Conservation (phyloP, 2,113 vertebrate genomes). For the Ailurus styani region DNA sequence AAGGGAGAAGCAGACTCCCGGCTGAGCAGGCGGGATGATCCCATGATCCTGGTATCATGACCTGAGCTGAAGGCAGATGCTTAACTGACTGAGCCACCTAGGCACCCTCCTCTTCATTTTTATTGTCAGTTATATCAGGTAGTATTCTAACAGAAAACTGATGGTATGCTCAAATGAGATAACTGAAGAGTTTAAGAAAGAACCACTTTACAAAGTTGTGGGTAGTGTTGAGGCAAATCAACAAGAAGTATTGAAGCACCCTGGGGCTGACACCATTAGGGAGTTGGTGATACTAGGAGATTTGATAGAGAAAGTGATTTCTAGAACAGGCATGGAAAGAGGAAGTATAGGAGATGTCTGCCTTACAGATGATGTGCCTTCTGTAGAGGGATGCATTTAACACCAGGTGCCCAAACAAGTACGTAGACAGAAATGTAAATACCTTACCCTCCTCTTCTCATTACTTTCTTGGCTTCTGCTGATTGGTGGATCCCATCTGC, state of each 20-base stretch:
- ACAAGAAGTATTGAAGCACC: not conserved
- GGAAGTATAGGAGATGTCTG: not conserved
- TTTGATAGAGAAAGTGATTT: not conserved
- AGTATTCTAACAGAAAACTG: not conserved
- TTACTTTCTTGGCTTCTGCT: not conserved
- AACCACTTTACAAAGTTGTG: not conserved
- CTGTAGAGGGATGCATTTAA: not conserved
- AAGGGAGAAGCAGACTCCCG: too few species aligned
- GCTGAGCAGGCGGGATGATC: not conserved
- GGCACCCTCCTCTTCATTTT: not conserved
- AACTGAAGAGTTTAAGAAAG: not conserved
- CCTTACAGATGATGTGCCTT: not conserved
- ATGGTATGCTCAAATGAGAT: not conserved
- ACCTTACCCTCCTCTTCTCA: not conserved
- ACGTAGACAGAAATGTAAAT: not conserved
- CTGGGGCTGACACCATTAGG: not conserved
- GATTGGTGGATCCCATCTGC: not conserved
- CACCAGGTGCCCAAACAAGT: not conserved
- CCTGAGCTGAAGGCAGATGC: not conserved
- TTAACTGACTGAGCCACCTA: too few species aligned
- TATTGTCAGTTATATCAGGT: not conserved
- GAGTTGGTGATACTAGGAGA: not conserved
- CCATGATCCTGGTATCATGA: too few species aligned
- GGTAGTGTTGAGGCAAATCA: not conserved
- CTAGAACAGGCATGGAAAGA: not conserved